Percentiles rank a stretch among this genome's conserved stretches.
These are phyloP conservation scores for Papilio machaon DNA, from an alignment of 1,140 invertebrate genomes.

Conservation along the genomic window DNA sequence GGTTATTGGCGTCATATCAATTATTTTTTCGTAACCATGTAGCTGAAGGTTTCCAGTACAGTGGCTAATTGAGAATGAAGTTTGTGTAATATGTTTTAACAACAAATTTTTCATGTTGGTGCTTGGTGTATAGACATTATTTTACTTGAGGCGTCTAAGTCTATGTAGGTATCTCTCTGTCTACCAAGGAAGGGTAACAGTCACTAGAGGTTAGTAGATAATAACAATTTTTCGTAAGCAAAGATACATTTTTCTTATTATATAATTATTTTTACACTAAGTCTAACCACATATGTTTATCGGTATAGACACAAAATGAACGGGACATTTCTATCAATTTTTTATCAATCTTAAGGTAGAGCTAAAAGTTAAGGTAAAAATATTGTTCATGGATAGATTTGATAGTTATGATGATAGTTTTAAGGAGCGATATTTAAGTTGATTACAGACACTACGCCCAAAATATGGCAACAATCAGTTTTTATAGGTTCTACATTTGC, in stretches of 20 bases:
- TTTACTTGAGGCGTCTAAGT: background rate
- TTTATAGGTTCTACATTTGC: background rate
- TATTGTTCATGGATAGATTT: background rate
- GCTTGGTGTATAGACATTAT: conserved; percentile 1
- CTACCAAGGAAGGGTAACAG: background rate
- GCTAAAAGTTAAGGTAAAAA: background rate
- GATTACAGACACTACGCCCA: background rate
- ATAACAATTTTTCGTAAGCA: background rate
- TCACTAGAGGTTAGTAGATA: background rate
- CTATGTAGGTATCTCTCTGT: background rate
- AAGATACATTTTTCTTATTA: background rate
- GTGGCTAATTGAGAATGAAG: background rate
- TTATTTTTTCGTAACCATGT: background rate
- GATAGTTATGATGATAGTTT: background rate
- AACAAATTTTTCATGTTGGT: conserved; percentile 7
- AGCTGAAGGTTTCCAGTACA: background rate
- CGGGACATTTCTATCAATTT: background rate
- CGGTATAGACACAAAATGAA: background rate
- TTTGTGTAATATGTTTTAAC: conserved; percentile 13
- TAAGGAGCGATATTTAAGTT: background rate
- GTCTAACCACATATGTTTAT: background rate
- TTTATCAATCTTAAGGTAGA: background rate
- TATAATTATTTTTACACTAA: background rate
- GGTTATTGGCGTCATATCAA: background rate
- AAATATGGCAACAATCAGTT: background rate